These are phyloP conservation scores for Drosophila paulistorum DNA, from an alignment of 1,140 invertebrate species.

Conservation along the genomic window DNA sequence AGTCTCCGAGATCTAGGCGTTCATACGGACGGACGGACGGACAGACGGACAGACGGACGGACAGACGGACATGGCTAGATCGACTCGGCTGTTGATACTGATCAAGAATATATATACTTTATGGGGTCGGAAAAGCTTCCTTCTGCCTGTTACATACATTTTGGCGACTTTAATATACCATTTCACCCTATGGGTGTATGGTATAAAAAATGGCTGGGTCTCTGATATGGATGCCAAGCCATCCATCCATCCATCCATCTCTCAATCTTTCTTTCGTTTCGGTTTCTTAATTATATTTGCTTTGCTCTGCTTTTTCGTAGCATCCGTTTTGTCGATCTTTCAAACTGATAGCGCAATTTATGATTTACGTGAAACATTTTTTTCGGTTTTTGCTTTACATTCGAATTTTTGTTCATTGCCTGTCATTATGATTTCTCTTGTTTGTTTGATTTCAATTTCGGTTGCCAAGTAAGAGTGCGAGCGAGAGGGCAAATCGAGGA, in stretches of 20 bases:
- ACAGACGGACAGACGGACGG: no score
- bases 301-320: slow-evolving; percentile 53
- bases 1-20: no score
- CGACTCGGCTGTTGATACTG: no score
- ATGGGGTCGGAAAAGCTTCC: no score
- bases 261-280: slow-evolving; percentile 42
- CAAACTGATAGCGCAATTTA: slow-evolving; percentile 69
- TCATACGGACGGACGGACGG: no score
- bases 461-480: slow-evolving; percentile 40
- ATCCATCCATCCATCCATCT: slow-evolving; percentile 50
- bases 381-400: slow-evolving; percentile 62
- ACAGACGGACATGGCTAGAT: no score
- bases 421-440: slow-evolving; percentile 62
- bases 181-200: no score
- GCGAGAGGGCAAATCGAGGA: not conserved
- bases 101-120: no score
- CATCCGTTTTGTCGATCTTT: slow-evolving; percentile 78
- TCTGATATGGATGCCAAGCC: slow-evolving; percentile 31
- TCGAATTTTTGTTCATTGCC: slow-evolving; percentile 67
- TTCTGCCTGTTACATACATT: no score
- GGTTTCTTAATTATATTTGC: slow-evolving; percentile 76
- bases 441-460: slow-evolving; percentile 71
- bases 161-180: no score
- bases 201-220: slow-evolving; percentile 13
- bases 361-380: slow-evolving; percentile 79